Percentiles rank a stretch among this genome's conserved stretches.
Conservation (phyloP, 2,888 invertebrate species). For the Agrilus cyanescens region DNA sequence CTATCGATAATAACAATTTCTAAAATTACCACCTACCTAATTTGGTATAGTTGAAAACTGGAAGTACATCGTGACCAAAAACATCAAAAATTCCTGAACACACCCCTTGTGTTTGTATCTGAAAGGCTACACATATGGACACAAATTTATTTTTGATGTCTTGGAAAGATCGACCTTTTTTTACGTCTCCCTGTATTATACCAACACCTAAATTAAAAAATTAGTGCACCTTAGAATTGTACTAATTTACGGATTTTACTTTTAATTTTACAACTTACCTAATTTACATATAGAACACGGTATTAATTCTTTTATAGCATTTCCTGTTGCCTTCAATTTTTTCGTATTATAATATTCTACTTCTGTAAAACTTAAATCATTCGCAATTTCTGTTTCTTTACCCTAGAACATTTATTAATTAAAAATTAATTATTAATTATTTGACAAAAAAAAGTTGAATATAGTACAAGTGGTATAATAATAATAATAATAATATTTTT, state of each 20-base stretch:
- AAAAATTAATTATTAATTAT: too few relatives aligned
- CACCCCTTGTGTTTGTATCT: conserved; percentile 73
- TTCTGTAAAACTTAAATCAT: too few relatives aligned
- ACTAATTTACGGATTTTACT: neutral
- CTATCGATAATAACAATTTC: too few relatives aligned
- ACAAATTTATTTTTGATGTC: conserved; percentile 72
- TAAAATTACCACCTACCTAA: conserved; percentile 18
- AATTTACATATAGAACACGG: conserved; percentile 19
- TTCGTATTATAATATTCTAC: too few relatives aligned
- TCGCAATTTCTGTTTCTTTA: too few relatives aligned
- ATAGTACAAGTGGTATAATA: too few relatives aligned
- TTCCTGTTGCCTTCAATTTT: conserved; percentile 2
- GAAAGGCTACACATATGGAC: conserved; percentile 70
- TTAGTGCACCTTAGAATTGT: neutral
- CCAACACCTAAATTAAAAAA: conserved; percentile 49
- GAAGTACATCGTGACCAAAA: conserved; percentile 54
- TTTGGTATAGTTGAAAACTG: conserved; percentile 23
- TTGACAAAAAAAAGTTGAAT: too few relatives aligned
- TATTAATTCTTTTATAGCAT: conserved; percentile 14
- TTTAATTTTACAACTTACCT: conserved; percentile 11
- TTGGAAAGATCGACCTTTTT: conserved; percentile 55
- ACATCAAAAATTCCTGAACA: conserved; percentile 76
- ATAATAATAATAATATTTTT: too few relatives aligned
- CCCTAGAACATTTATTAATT: too few relatives aligned
- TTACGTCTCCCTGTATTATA: conserved; percentile 59